Evolutionary conservation across 1,140 invertebrate species (phyloP).

Genomic region (Formica selysi): DNA sequence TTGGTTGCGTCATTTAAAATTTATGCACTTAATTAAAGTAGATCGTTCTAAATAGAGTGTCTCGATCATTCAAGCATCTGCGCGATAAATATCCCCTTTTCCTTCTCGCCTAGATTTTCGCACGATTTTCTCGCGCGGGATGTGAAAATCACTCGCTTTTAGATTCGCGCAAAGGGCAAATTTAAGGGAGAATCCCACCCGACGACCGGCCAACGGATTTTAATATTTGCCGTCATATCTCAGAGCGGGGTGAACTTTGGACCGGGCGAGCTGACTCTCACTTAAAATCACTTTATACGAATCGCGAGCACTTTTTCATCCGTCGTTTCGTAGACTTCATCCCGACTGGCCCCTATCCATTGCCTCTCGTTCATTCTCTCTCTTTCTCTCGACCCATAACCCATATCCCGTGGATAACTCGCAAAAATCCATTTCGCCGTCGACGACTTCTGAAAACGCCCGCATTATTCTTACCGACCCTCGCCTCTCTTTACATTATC

Average conservation of each 20-base stretch:
- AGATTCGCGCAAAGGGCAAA: not conserved
- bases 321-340: conserved; percentile 59
- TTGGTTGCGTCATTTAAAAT: not conserved
- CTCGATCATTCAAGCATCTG: not conserved
- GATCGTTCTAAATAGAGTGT: not conserved
- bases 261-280: conserved; percentile 71
- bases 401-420: conserved; percentile 72
- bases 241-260: conserved; percentile 74
- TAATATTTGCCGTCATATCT: conserved; percentile 83
- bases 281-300: conserved; percentile 82
- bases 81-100: not conserved
- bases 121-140: not conserved
- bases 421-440: conserved; percentile 75
- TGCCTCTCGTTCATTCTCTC: conserved; percentile 2
- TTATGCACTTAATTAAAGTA: not conserved
- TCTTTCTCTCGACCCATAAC: conserved; percentile 54
- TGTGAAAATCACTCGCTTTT: conserved; percentile 59
- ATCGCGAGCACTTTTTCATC: conserved; percentile 76
- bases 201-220: conserved; percentile 77
- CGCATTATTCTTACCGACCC: conserved; percentile 77
- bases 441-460: conserved; percentile 74
- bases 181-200: not conserved
- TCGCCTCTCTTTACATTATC: conserved; percentile 72
- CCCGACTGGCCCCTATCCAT: not conserved
- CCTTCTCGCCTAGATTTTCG: not conserved